Base-by-base conservation (phyloP, 2,113 vertebrate genomes). In the Laterallus jamaicensis region DNA sequence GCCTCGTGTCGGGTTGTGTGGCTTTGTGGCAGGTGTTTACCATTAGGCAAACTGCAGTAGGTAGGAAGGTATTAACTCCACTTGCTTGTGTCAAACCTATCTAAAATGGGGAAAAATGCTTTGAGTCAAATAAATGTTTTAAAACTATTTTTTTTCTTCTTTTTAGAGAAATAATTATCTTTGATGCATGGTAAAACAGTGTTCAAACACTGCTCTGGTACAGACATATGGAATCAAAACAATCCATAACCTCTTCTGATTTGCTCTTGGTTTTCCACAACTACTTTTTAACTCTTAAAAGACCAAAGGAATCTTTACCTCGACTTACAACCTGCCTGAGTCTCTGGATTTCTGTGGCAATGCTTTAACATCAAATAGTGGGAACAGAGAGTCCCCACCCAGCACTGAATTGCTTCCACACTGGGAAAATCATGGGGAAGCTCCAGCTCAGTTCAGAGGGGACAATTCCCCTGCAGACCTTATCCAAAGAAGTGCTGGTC, bases 291-390 rank as follows among this genome's bases (percentile, higher is more conserved):
- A 35, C 14, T 31, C 19, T 47, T 74, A 21, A 60, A 91, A 79
- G 32, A 44, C 15, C 31, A 86, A 59, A 49, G 13, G 20, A 73
- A 28, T 74, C 55, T 80, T 68, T 15, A 49, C 35, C 4, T 4
- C 20, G 8, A 29, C 32, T 52, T 19, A 39, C 8, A 82, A 0
- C 17, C 49, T 62, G 11, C n/a, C 37, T 1, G 0, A 20, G 60
- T 80, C 40, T 52, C 49, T 29, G 50, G 2, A 15, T 75, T 54
- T 67, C 58, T 40, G 47, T 63, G 6, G 15, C 21, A 82, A 26
- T 29, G 31, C 15, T 82, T 70, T 55, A 79, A 42, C 56, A 82
- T 6, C 15, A 2, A 68, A n/a, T 4, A 11, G 8, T 28, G 12
- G 56, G 40, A 82, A 79, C 44, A n/a, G 8, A 35, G 35, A 35